Percentiles rank a stretch among this genome's conserved stretches.
Conservation (phyloP, 2,113 vertebrate genomes). For the Chroicocephalus ridibundus region DNA sequence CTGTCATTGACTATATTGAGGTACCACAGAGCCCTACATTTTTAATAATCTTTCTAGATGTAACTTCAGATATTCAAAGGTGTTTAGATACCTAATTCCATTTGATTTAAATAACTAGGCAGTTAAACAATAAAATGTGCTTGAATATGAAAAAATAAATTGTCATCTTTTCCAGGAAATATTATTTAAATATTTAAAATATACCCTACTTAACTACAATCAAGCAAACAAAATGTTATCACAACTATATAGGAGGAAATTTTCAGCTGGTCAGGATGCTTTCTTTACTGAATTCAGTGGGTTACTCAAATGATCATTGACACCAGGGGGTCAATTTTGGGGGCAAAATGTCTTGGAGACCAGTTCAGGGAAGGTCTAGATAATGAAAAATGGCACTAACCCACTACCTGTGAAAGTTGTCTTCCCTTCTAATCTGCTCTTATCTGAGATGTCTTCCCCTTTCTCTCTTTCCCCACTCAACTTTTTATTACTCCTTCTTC, state of each 20-base stretch:
- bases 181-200: not conserved
- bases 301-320: not conserved
- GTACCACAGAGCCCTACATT: not conserved
- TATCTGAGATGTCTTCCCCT: not conserved
- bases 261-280: not conserved
- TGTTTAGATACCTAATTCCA: not conserved
- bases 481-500: not conserved
- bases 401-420: accelerated
- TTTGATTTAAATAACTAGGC: not conserved
- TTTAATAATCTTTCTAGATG: not conserved
- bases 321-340: not conserved
- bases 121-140: not conserved
- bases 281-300: not conserved
- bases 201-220: not conserved
- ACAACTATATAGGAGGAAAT: not conserved
- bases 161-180: not conserved
- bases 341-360: accelerated
- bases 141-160: not conserved
- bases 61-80: not conserved
- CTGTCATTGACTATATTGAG: not conserved
- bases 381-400: not conserved
- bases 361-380: not conserved
- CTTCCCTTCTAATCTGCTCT: not conserved
- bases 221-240: not conserved
- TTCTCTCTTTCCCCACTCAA: not conserved